Evolutionary conservation across 2,888 invertebrate species (phyloP).

Genomic region (Lucinisca nassula): DNA sequence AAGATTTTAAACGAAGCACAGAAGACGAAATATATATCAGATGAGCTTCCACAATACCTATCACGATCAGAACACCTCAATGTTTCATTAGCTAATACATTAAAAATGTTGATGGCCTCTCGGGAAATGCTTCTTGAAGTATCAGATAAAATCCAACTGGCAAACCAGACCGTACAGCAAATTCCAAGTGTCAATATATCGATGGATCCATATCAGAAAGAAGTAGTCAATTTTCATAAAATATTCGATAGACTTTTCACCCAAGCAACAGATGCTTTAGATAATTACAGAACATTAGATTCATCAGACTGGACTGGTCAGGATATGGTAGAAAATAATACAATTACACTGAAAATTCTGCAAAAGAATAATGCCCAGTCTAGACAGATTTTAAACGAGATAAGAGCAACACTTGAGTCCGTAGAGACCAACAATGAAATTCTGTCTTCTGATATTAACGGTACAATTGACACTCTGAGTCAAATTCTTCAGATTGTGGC

Average conservation of each 20-base stretch:
- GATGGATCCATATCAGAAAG: neutral
- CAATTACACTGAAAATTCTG: neutral
- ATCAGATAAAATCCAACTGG: neutral
- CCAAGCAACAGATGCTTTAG: neutral
- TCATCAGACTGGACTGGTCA: neutral
- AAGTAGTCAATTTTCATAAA: neutral
- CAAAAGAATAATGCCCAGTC: neutral
- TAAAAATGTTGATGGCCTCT: neutral
- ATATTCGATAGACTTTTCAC: neutral
- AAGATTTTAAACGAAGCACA: neutral
- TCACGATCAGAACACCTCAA: neutral
- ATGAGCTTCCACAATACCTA: neutral
- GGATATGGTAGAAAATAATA: neutral
- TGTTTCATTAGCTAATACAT: neutral
- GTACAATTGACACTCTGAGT: neutral
- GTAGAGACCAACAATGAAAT: neutral
- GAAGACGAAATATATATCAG: neutral
- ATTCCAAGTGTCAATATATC: neutral
- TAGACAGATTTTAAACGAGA: neutral
- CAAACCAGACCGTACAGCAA: neutral
- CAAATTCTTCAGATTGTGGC: neutral
- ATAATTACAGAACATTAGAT: neutral
- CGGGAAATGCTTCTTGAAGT: neutral
- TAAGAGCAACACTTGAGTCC: neutral
- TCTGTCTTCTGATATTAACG: neutral